Conservation (phyloP, 2,888 invertebrate genomes). For the Ornithoptera priamus region DNA sequence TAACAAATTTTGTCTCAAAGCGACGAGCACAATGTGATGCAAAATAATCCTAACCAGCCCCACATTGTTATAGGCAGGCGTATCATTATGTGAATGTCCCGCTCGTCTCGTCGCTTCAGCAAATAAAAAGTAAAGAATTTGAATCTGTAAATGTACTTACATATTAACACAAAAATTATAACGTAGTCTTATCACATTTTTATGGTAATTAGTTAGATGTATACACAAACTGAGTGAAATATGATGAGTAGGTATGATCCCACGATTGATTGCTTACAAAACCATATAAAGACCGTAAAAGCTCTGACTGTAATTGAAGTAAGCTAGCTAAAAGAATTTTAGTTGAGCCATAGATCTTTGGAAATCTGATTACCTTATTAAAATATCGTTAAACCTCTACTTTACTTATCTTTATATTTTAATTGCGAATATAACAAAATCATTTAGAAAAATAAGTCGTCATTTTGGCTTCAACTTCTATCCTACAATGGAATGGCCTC, state of each 20-base stretch:
- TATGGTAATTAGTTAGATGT: slow-evolving; percentile 50
- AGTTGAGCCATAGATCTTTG: slow-evolving; percentile 78
- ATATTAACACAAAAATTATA: slow-evolving; percentile 42
- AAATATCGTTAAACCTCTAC: slow-evolving; percentile 75
- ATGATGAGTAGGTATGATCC: slow-evolving; percentile 27
- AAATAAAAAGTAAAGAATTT: slow-evolving; percentile 32
- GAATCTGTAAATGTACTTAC: slow-evolving; percentile 39
- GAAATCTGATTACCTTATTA: slow-evolving; percentile 71
- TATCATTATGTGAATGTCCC: too few relatives aligned
- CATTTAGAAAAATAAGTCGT: slow-evolving; percentile 78
- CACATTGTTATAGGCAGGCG: too few relatives aligned
- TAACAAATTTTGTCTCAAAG: too few relatives aligned
- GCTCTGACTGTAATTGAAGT: slow-evolving; percentile 31
- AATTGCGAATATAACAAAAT: slow-evolving; percentile 77
- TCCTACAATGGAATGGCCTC: slow-evolving; percentile 76
- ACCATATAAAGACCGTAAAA: slow-evolving; percentile 30
- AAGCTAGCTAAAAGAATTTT: slow-evolving; percentile 65
- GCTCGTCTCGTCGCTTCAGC: too few relatives aligned
- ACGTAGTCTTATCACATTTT: slow-evolving; percentile 56
- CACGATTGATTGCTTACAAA: slow-evolving; percentile 12
- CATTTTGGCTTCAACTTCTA: slow-evolving; percentile 76
- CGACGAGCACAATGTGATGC: too few relatives aligned
- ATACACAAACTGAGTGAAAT: slow-evolving; percentile 38
- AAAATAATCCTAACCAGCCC: too few relatives aligned
- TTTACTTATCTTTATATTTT: slow-evolving; percentile 60